These are phyloP conservation scores for Andrena fulva DNA, from an alignment of 2,888 invertebrate species.

Conservation along the genomic window DNA sequence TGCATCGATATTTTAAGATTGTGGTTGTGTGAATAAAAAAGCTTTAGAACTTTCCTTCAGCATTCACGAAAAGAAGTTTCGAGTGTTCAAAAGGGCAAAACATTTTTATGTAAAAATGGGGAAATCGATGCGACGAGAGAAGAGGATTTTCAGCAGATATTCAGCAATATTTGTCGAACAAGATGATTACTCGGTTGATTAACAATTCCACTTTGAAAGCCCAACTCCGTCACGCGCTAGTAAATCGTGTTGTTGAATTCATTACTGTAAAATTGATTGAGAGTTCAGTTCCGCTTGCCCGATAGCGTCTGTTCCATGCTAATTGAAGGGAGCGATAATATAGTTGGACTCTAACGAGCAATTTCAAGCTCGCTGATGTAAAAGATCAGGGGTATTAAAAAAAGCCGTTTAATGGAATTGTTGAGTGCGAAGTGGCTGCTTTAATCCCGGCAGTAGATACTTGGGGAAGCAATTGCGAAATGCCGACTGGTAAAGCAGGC, in stretches of 20 bases:
- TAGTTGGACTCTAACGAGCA: constrained; percentile 9
- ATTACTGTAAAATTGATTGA: neutral
- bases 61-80: too few relatives aligned
- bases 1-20: too few relatives aligned
- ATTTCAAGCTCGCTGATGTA: neutral
- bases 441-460: neutral
- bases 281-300: neutral
- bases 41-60: too few relatives aligned
- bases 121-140: too few relatives aligned
- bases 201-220: neutral
- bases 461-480: neutral
- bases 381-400: constrained; percentile 8
- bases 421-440: neutral
- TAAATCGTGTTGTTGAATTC: neutral
- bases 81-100: too few relatives aligned
- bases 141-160: neutral
- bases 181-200: neutral
- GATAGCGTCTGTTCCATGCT: neutral
- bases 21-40: too few relatives aligned
- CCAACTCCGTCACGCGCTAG: neutral
- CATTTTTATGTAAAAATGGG: too few relatives aligned
- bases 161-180: neutral
- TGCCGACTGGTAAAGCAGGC: neutral
- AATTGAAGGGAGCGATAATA: constrained; percentile 10
- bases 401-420: constrained; percentile 6